Evolutionary conservation across 35 echinoderm and acorn worm genomes (phyloP), one percentile per base, ranked within the genome.

Genomic region (Eucidaris tribuloides): DNA sequence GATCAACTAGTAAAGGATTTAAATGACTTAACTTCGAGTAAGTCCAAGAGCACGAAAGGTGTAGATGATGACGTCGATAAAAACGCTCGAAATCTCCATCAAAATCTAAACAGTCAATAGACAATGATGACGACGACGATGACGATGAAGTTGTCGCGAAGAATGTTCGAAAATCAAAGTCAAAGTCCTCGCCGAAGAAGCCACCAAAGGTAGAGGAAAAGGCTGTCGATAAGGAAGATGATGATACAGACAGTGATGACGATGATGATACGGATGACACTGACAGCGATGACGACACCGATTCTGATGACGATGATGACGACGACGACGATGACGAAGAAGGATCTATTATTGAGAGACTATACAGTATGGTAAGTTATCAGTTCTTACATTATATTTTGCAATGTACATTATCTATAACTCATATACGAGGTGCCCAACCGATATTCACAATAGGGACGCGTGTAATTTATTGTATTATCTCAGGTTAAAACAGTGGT

Each of bases 271-370:
- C 34, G 24, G 68, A 74, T 44, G n/a, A n/a, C n/a, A 32, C 61
- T 7, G 61, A 64, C 19, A 32, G 28, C 18, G 61, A 64, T 32
- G 30, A 27, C 37, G 68, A 74, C 39, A 23, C 61, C 29, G 65
- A 71, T 37, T 27, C 31, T 74, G 29, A 27, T 44, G 38, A 33
- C 9, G 68, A 74, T 20, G 68, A 74, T 41, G 64, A 68, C 2
- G 68, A 74, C 41, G 68, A 41, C 2, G 68, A 74, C 37, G 68
- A 43, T 25, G 68, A 74, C 68, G 36, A 74, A 74, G 68, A 74
- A 19, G 44, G n/a, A n/a, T n/a, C 68, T 6, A 33, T 74, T 22
- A 74, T 74, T 17, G 44, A 74, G 38, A 74, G 37, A 20, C 41
- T 74, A 2, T 74, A 42, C 20, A 74, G 34, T 36, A 74, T 74